Base-by-base conservation (phyloP, 2,113 vertebrate species). In the Anthoscopus minutus region DNA sequence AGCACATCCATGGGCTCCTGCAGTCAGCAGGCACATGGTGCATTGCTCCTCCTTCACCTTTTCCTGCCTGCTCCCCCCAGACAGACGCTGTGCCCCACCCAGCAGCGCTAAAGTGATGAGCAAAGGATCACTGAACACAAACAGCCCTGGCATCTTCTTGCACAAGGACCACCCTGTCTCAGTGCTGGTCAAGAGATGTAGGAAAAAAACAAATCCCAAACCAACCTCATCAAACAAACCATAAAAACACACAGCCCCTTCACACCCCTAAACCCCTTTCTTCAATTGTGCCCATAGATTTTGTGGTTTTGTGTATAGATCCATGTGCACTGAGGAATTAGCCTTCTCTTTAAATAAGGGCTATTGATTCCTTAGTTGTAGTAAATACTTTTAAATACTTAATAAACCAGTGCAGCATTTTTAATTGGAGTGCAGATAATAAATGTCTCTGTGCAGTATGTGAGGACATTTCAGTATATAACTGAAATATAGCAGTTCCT, bases 81-180 rank as follows among this genome's bases (percentile, higher is more conserved):
- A 28, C 11, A 65, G 23, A 38, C 7, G 11, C 25, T 50, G 22
- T 0, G 3, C 48, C 38, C 35, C 9, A 0, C 5, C 0, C 1
- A 31, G 22, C 23, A 67, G 22, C 71, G 24, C 31, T 15, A 0
- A 38, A 16, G 19, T 19, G 24, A 56, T 60, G 42, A 60, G 45
- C 44, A n/a, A 15, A 72, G 24, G 11, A 42, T 30, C 40, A 6
- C 18, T 60, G 18, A 47, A 28, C 28, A 88, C 42, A 48, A 37
- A n/a, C 8, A 13, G 18, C 50, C 16, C 51, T 19, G 31, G 42
- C 45, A 57, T 14, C n/a, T 60, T 33, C 40, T 25, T 40, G 37
- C 28, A 42, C 22, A 51, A 58, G 37, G 21, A 27, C 15, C 7
- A 6, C 18, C 35, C 48, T 65, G 27, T 11, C 48, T 54, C 71